Percentiles rank a stretch among this genome's conserved stretches.
Evolutionary conservation across 2,797 vertebrate species (phyloP).

Genomic region (Pempheris klunzingeri): DNA sequence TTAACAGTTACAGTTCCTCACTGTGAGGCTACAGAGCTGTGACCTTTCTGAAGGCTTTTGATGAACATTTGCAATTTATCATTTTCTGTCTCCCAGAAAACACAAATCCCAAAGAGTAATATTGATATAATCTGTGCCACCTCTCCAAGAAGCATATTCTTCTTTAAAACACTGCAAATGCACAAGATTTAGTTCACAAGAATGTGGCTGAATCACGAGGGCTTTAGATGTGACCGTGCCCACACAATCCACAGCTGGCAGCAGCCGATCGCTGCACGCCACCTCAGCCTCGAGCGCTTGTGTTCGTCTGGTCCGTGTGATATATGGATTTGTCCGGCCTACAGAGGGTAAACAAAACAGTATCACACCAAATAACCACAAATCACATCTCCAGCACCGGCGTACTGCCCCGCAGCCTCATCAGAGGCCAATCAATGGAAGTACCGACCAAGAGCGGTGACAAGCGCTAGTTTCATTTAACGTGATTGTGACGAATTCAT

Average conservation of each 20-base stretch:
- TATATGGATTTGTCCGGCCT: conserved; percentile 72
- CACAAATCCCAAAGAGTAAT: conserved; percentile 5
- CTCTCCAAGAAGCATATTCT: conserved; percentile 27
- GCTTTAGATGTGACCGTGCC: conserved; percentile 56
- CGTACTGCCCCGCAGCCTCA: conserved; percentile 67
- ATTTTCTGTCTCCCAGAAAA: conserved; percentile 27
- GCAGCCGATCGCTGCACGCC: conserved; percentile 43
- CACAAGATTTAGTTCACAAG: conserved; percentile 16
- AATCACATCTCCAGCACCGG: conserved; percentile 68
- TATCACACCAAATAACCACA: conserved; percentile 59
- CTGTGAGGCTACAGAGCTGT: conserved; percentile 24
- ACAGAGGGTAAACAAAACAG: conserved; percentile 73
- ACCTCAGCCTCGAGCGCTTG: conserved; percentile 39
- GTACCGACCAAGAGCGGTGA: conserved; percentile 60
- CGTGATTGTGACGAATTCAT: conserved; percentile 69
- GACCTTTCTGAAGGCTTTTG: conserved; percentile 28
- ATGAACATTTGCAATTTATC: conserved; percentile 18
- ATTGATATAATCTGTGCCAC: too few species aligned
- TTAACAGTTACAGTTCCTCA: conserved; percentile 31
- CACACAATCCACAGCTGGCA: conserved; percentile 59
- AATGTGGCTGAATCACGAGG: conserved; percentile 29
- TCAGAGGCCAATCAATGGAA: conserved; percentile 75
- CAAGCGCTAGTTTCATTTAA: conserved; percentile 71
- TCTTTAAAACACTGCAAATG: conserved; percentile 39
- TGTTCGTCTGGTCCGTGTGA: conserved; percentile 70